A percentile compares a stretch with the other conserved stretches of the same genome.
Conservation (phyloP, 2,113 vertebrate genomes). For the Ictidomys tridecemlineatus region DNA sequence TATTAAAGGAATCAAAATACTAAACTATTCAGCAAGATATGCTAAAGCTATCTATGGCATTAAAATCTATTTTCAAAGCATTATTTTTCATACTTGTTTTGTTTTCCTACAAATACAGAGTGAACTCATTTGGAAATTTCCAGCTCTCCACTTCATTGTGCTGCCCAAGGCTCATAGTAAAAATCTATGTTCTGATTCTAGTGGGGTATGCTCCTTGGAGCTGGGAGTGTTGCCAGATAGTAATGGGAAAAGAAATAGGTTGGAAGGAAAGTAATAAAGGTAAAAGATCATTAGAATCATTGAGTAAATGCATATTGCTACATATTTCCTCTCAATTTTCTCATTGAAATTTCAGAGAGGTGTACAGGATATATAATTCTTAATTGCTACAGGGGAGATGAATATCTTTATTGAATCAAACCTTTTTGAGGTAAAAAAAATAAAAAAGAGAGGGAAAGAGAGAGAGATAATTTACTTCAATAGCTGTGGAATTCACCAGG, state of each 20-base stretch:
- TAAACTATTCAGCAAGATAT: neutral
- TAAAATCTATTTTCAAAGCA: slow-evolving; percentile 41
- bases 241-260: slow-evolving; percentile 55
- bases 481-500: neutral
- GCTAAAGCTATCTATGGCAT: neutral
- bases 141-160: slow-evolving; percentile 52
- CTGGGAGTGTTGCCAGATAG: slow-evolving; percentile 39
- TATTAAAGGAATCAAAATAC: slow-evolving; percentile 11
- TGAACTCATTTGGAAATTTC: slow-evolving; percentile 67
- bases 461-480: neutral
- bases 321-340: slow-evolving; percentile 35
- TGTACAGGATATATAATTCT: neutral
- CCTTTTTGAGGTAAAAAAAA: neutral
- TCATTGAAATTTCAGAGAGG: slow-evolving; percentile 51
- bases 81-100: slow-evolving; percentile 44
- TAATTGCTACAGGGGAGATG: slow-evolving; percentile 1
- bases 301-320: neutral
- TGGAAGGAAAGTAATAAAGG: slow-evolving; percentile 61
- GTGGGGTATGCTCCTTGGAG: neutral
- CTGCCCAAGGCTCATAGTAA: slow-evolving; percentile 60
- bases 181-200: slow-evolving; percentile 64
- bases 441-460: no score
- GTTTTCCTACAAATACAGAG: slow-evolving; percentile 9
- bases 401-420: slow-evolving; percentile 4
- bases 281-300: slow-evolving; percentile 59